phyloP scores from a whole-genome alignment of 2,797 vertebrate genomes.

The Pangasius larnaudii region DNA sequence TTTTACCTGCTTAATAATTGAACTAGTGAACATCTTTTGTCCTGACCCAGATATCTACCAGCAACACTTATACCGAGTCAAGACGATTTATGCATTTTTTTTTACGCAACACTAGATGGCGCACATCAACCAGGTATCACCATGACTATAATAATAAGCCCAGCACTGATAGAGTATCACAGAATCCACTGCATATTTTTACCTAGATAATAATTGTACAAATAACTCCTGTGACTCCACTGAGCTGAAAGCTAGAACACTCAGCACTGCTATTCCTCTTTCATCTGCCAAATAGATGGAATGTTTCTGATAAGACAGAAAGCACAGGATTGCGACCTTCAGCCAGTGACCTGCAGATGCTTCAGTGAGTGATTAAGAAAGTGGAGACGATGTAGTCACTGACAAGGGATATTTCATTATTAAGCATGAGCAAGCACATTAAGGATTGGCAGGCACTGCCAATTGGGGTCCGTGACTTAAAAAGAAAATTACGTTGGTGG shows the following conservation, averaged over 20 bases:
- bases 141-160: background rate
- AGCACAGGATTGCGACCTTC: background rate
- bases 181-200: slow-evolving; percentile 9
- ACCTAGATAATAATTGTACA: slow-evolving; percentile 29
- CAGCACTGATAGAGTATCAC: background rate
- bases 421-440: slow-evolving; percentile 29
- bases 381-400: background rate
- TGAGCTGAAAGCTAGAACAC: slow-evolving; percentile 33
- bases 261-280: slow-evolving; percentile 34
- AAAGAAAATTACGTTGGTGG: background rate
- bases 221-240: slow-evolving; percentile 8
- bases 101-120: slow-evolving; percentile 40
- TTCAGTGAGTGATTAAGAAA: slow-evolving; percentile 22
- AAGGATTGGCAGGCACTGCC: slow-evolving; percentile 15
- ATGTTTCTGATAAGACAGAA: slow-evolving; percentile 30
- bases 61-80: background rate
- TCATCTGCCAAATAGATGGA: slow-evolving; percentile 35
- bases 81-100: too few relatives aligned
- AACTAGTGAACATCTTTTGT: slow-evolving; percentile 30
- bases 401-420: slow-evolving; percentile 23
- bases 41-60: background rate
- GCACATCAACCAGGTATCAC: slow-evolving; percentile 23
- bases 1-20: slow-evolving; percentile 15
- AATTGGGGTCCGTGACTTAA: background rate
- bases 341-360: background rate